Evolutionary conservation across 1,140 invertebrate genomes (phyloP), one percentile per base, ranked within the genome.

Genomic region (Coelopa frigida): DNA sequence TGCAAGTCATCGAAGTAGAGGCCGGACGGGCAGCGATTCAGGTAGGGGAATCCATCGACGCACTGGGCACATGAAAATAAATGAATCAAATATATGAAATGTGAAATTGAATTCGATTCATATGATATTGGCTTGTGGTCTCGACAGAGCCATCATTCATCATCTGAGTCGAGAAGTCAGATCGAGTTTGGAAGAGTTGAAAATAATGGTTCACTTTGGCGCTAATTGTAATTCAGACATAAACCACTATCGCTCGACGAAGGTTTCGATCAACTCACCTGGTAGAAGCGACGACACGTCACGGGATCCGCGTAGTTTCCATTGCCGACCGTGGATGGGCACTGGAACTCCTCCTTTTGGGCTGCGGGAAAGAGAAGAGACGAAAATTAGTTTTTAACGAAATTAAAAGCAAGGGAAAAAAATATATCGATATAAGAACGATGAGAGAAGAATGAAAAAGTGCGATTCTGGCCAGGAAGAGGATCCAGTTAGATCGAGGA

Each of bases 231-330:
- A n/a, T n/a, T n/a, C n/a, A n/a, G 14, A 11, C 2, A 31, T 2
- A 2, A 12, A 2, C 3, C 2, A 12, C 11, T 31, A 14, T 3
- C 14, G 2, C 29, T 31, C 14, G 3, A 14, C 14, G 29, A 12
- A 31, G 14, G 11, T 31, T 32, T 24, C 17, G n/a, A n/a, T 41
- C 31, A 29, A 52, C 49, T 61, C 72, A 87, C 86, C 76, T 90
- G 87, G 71, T 89, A 91, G 74, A 93, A 93, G 58, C 87, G 75
- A 50, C 87, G 76, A 60, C 89, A 93, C 6, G 86, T 90, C 14
- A 77, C 81, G 4, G 89, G 89, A 73, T 94, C 89, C n/a, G 89
- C 88, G 68, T 85, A 93, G 59, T 91, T 89, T 41, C 89, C 89
- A 64, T 90, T 89, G 49, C 86, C 89, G 54, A 81, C 78, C 15